phyloP scores from a whole-genome alignment of 2,113 vertebrate species.

The Girardinichthys multiradiatus region DNA sequence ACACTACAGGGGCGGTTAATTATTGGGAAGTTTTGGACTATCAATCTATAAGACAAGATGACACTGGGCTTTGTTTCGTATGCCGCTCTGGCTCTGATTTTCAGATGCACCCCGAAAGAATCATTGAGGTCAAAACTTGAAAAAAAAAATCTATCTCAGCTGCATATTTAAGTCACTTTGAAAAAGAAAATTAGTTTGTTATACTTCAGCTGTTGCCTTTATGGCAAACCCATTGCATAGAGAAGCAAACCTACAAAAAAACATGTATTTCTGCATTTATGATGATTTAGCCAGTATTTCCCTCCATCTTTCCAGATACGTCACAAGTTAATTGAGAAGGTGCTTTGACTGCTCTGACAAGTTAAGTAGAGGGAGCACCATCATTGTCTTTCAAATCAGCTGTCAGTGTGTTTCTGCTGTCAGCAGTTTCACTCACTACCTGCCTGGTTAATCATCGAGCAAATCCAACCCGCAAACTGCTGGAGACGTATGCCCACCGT shows the following conservation, averaged over 20 bases:
- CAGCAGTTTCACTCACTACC: constrained; percentile 83
- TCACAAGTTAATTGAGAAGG: constrained; percentile 72
- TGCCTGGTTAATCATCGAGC: constrained; percentile 84
- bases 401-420: constrained; percentile 77
- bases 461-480: constrained; percentile 51
- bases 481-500: constrained; percentile 72
- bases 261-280: neutral
- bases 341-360: constrained; percentile 80
- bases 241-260: neutral
- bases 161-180: neutral
- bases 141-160: neutral
- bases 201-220: neutral
- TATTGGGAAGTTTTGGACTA: constrained; percentile 75
- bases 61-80: constrained; percentile 22
- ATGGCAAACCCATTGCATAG: neutral
- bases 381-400: constrained; percentile 84
- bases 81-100: neutral
- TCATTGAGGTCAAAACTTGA: neutral
- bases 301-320: constrained; percentile 52
- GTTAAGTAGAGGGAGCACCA: constrained; percentile 78
- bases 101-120: neutral
- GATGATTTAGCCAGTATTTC: constrained; percentile 32
- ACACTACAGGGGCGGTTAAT: constrained; percentile 76
- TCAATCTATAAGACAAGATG: constrained; percentile 54
- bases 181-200: no score